Evolutionary conservation across 2,113 vertebrate species (phyloP).

Genomic region (Oxyura jamaicensis): DNA sequence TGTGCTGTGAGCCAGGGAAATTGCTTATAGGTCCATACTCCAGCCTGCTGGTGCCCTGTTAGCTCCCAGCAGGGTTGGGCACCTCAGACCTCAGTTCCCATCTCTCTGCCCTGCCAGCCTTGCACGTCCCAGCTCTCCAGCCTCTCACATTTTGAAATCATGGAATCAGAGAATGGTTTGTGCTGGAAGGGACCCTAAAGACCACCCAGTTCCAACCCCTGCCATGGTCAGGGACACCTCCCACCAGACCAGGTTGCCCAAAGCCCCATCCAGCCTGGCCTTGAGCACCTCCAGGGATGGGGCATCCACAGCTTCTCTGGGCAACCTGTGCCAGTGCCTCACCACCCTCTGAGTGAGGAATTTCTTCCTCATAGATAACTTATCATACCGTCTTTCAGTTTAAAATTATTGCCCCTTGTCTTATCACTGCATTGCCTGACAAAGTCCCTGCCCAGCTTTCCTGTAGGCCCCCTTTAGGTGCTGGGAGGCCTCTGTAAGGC

Average conservation of each 20-base stretch:
- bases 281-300: not conserved
- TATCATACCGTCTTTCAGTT: not conserved
- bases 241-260: not conserved
- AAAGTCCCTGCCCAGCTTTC: not conserved
- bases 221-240: too few relatives aligned
- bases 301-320: not conserved
- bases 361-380: not conserved
- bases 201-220: too few relatives aligned
- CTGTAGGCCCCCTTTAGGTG: not conserved
- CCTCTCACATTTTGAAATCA: not conserved
- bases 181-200: not conserved
- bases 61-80: not conserved
- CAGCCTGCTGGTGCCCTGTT: not conserved
- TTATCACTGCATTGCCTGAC: not conserved
- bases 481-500: not conserved
- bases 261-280: not conserved
- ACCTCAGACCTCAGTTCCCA: not conserved
- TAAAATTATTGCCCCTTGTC: not conserved
- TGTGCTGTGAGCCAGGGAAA: not conserved
- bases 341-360: not conserved
- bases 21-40: not conserved
- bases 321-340: not conserved
- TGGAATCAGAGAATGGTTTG: too few relatives aligned
- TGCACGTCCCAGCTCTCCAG: not conserved
- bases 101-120: not conserved